phyloP scores from a whole-genome alignment of 2,113 vertebrate species.

The Podilymbus podiceps region DNA sequence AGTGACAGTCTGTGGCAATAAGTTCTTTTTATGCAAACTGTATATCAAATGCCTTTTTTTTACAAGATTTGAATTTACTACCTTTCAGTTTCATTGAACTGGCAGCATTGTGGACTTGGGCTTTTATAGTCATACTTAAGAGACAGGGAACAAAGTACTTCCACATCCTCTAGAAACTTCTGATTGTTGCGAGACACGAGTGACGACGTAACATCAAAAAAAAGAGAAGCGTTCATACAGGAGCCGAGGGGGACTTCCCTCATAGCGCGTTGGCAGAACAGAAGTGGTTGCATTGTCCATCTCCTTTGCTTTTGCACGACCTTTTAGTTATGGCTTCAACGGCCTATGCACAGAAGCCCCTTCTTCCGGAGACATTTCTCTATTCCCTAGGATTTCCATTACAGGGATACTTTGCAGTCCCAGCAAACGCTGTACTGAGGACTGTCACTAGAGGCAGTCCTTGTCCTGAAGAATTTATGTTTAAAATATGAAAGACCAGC shows the following conservation, averaged over 20 bases:
- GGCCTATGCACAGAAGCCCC: neutral
- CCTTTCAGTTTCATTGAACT: neutral
- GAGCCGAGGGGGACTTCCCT: neutral
- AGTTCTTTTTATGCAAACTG: neutral
- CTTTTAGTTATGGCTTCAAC: neutral
- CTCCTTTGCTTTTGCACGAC: neutral
- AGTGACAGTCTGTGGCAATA: neutral
- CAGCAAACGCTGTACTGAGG: neutral
- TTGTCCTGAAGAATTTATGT: neutral
- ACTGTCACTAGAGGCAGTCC: neutral
- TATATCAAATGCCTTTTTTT: neutral
- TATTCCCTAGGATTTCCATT: neutral
- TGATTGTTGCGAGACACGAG: neutral
- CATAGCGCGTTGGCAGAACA: neutral
- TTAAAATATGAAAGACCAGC: neutral
- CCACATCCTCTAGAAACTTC: neutral
- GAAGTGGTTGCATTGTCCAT: neutral
- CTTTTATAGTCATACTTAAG: neutral
- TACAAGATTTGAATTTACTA: neutral
- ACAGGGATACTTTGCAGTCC: neutral
- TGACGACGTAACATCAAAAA: neutral
- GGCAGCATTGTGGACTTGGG: no score
- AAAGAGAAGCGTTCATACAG: neutral
- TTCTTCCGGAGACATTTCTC: neutral
- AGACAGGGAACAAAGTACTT: slow-evolving; percentile 4